Conservation (phyloP, 2,888 invertebrate genomes). For the Microchrysa polita region DNA sequence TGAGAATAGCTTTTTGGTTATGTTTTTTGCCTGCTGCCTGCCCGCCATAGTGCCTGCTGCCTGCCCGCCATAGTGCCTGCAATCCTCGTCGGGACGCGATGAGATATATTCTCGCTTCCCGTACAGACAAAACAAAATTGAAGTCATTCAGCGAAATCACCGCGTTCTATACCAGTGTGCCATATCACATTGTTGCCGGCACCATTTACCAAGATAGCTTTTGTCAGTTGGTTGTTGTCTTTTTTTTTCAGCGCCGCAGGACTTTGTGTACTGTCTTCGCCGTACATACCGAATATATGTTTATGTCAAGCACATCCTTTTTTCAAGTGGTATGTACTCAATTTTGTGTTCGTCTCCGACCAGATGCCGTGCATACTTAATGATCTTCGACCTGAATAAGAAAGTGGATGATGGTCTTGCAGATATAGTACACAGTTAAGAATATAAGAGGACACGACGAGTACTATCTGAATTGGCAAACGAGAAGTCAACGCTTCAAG, state of each 20-base stretch:
- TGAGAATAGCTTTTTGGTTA: neutral
- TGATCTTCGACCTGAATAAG: constrained; percentile 40
- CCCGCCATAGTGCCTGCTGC: too few species aligned
- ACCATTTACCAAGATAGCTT: neutral
- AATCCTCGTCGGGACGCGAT: neutral
- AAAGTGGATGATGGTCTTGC: constrained; percentile 33
- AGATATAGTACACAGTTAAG: constrained; percentile 18
- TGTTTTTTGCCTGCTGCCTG: neutral
- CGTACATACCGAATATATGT: neutral
- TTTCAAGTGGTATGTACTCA: constrained; percentile 16
- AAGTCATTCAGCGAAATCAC: constrained; percentile 31
- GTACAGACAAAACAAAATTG: constrained; percentile 2
- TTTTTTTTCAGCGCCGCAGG: neutral
- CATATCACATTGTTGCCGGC: constrained; percentile 1
- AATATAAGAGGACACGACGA: constrained; percentile 30
- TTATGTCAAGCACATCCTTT: neutral
- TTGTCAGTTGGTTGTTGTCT: too few species aligned
- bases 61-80: too few species aligned
- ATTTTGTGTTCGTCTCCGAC: constrained; percentile 12
- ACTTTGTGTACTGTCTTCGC: neutral
- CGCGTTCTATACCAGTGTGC: too few species aligned
- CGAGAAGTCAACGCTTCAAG: constrained; percentile 3
- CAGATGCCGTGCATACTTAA: constrained; percentile 41
- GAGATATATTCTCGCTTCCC: neutral
- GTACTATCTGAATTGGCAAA: constrained; percentile 15